Base-by-base conservation (phyloP, 2,113 vertebrate species). In the Cranoglanis bouderius region DNA sequence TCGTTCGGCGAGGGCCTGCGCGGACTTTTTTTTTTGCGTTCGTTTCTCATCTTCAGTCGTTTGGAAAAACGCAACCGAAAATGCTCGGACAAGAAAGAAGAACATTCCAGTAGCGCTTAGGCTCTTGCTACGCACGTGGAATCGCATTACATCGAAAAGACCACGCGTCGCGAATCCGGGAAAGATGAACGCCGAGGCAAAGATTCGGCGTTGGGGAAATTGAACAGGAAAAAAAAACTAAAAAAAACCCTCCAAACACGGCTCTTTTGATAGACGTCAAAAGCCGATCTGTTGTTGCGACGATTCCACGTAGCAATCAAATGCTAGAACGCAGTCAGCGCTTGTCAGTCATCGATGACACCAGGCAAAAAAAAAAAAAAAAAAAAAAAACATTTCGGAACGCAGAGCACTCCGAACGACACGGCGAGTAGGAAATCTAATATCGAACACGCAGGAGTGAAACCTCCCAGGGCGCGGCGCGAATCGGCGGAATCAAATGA, bases 241-340 rank as follows among this genome's bases (percentile, higher is more conserved):
- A 21, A 51, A 78, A 12, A 51, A 78, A 63, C 81, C 74, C 57
- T 61, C 40, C 2, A 16, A 85, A 80, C 82, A 75, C 5, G n/a
- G 29, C 49, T n/a, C 67, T 40, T 82, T 88, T 83, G 82, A 87
- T 78, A 87, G 81, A 35, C 87, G 77, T 77, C 88, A 86, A 85
- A 89, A 24, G n/a, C 78, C 40, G 84, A 75, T 51, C 78, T 51
- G 86, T 78, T 67, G 61, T 80, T 90, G 46, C 49, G 82, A 51
- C 57, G 83, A n/a, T 65, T 63, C 65, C 61, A 82, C 53, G 24
- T 85, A 29, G 74, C 51, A 55, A 65, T 89, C 86, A 61, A 72
- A 26, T 35, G 35, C 80, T 85, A 85, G 80, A 87, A 75, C 86
- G 51, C 21, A 57, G 78, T 63, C 59, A 38, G 59, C 59, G 59